Evolutionary conservation across 2,797 vertebrate genomes (phyloP), one percentile per base, ranked within the genome.

Genomic region (Girardinus metallicus): DNA sequence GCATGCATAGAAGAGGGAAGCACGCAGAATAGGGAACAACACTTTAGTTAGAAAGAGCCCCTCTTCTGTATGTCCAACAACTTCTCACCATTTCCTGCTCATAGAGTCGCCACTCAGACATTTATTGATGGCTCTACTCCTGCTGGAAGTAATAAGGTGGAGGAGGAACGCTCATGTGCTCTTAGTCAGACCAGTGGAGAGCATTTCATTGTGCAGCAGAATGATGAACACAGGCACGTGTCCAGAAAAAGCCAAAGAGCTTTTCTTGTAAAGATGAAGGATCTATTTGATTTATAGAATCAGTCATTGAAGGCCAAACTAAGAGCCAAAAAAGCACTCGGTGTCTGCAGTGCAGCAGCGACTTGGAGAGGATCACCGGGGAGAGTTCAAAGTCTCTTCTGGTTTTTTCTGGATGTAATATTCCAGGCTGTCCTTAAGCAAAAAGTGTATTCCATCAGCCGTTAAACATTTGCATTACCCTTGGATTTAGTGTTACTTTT

Each of bases 51-150:
- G 62, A 68, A 39, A 66, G 49, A 74, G 46, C 29, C 68, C 62
- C 39, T 77, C 80, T 46, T 57, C 13, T 70, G 44, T 43, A 29
- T 41, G 74, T 41, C 26, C 23, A 41, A 29, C 29, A 41, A 3
- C 73, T 55, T 55, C 39, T 68, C 66, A 43, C 18, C 36, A 10
- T 60, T 36, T 46, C n/a, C 68, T 78, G 68, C 29, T 31, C 1
- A 12, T 39, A n/a, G 13, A 73, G 47, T 53, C n/a, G n/a, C 5
- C 43, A 60, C 51, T n/a, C 64, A 51, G 34, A 49, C 55, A 39
- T 79, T 73, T 73, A 79, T 71, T 55, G 49, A 29, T 72, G 64
- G n/a, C 75, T 82, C 46, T 46, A 51, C 44, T 21, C 13, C 10
- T 0, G 57, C 64, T 62, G 36, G 34, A 81, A 60, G 26, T 12